Evolutionary conservation across 2,113 vertebrate species (phyloP), one percentile per base, ranked within the genome.

Genomic region (Anarhynchus alexandrinus): DNA sequence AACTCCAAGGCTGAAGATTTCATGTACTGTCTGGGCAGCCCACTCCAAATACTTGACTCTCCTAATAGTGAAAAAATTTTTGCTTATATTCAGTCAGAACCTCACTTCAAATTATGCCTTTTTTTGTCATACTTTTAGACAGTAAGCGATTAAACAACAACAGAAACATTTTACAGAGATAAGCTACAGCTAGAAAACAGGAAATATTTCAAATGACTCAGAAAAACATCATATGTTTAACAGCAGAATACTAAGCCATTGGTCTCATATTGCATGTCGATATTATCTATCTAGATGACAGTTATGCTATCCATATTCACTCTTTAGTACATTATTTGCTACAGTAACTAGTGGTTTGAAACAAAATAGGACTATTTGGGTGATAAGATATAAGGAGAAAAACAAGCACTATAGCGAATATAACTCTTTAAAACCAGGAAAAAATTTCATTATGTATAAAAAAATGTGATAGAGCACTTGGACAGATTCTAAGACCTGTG

Each of bases 371-470:
- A 71, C 25, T 62, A 29, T 78, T 59, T 90, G 11, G 2, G 5
- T 61, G 6, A 30, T 64, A 80, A 84, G 19, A 29, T 47, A n/a
- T 13, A 14, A 14, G 3, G 20, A 5, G 2, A 12, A 30, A 64
- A 65, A 61, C 20, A 49, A 1, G 0, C 3, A 42, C 12, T 34
- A 3, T 18, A 15, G 2, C 61, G 62, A 36, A 15, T 30, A 13
- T 11, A 67, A 55, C 4, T 18, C 52, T 73, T 87, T n/a, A 59
- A 88, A 93, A 49, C 10, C 19, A 55, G 22, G 4, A 62, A 77
- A 76, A 43, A 15, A 12, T 22, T 91, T 87, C 3, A 21, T 59
- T 27, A 45, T n/a, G 5, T 83, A 26, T 38, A 62, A 36, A 55
- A 59, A 91, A 69, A 73, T 2, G 23, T 69, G 8, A 49, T 12